Base-by-base conservation (phyloP, 2,888 invertebrate species). In the Hylaea fasciaria region DNA sequence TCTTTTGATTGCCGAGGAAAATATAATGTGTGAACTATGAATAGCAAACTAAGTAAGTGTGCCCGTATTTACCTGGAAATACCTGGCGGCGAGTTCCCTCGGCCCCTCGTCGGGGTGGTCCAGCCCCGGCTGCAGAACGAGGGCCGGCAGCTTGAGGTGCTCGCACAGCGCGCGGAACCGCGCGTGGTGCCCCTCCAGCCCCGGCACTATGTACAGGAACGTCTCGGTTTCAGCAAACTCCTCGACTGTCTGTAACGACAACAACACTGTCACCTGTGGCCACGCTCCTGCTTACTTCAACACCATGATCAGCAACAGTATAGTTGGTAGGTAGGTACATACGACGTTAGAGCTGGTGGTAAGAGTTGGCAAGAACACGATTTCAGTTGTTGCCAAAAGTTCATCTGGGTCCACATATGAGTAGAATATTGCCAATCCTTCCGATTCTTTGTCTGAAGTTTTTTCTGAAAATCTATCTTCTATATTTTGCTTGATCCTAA, bases 351-450 rank as follows among this genome's bases (percentile, higher is more conserved):
- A 47, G 7, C 49, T 66, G n/a, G 52, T 61, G 16, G 64, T 56
- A 0, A 70, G 61, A 0, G 72, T 71, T 5, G 57, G 62, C 47
- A 63, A 7, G 22, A 76, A 64, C 11, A 83, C 77, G 44, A 85
- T 66, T 13, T 85, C 84, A 12, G 77, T 73, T 0, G 83, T 81
- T 0, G 82, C 83, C 10, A 76, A 61, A 1, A 89, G 73, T 65
- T 89, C 89, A 14, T 88, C 88, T 0, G 76, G 57, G 17, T 83
- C 85, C 2, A 85, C 72, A 16, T 78, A 68, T 0, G 76, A 72
- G 59, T 79, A 80, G 45, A 86, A 82, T 5, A 71, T 75, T 0
- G 64, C 62, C 7, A 87, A 60, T 0, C 85, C 87, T 28, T 51
- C 75, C 0, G 49, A 29, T 43, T 57, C 45, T 0, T 57, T 62